phyloP scores from a whole-genome alignment of 37 sponge, comb jelly and placozoan species.

The Beroe forskalii region DNA sequence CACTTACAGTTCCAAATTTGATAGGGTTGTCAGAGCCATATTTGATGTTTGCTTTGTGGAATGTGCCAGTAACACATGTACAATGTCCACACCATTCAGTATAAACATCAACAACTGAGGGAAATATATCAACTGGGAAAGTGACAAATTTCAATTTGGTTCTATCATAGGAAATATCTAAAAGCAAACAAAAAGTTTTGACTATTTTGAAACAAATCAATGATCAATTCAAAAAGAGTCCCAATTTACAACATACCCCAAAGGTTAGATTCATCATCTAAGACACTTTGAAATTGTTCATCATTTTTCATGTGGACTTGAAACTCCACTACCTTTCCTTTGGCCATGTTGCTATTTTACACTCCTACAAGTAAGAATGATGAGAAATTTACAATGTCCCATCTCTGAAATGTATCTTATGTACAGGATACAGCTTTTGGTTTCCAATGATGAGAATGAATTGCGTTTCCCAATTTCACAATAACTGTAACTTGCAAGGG shows the following conservation, averaged over 20 bases:
- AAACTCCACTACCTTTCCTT: constrained; percentile 17
- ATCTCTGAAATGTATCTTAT: too few species aligned
- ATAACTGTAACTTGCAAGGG: too few species aligned
- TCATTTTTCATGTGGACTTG: constrained; percentile 25
- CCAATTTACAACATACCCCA: too few species aligned
- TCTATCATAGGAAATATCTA: too few species aligned
- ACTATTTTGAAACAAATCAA: too few species aligned
- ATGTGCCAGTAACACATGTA: constrained; percentile 77
- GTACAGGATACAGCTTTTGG: too few species aligned
- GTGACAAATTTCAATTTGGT: background rate
- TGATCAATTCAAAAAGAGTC: too few species aligned
- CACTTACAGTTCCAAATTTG: constrained; percentile 78
- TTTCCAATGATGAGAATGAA: too few species aligned
- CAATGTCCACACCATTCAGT: constrained; percentile 96
- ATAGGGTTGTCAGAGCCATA: constrained; percentile 75
- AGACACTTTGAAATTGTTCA: background rate
- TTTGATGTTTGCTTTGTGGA: constrained; percentile 81
- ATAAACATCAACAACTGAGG: constrained; percentile 91
- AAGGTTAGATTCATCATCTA: constrained; percentile 28
- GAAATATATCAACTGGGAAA: background rate
- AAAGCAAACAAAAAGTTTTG: too few species aligned
- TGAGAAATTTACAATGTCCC: too few species aligned
- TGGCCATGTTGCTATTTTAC: constrained; percentile 48
- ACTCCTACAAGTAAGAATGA: too few species aligned
- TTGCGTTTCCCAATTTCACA: too few species aligned